A percentile compares a stretch with the other conserved stretches of the same genome.
These are phyloP conservation scores for Hydractinia echinata DNA, from an alignment of 30 jellyfish, hydroid and myxozoan species.

Conservation along the genomic window DNA sequence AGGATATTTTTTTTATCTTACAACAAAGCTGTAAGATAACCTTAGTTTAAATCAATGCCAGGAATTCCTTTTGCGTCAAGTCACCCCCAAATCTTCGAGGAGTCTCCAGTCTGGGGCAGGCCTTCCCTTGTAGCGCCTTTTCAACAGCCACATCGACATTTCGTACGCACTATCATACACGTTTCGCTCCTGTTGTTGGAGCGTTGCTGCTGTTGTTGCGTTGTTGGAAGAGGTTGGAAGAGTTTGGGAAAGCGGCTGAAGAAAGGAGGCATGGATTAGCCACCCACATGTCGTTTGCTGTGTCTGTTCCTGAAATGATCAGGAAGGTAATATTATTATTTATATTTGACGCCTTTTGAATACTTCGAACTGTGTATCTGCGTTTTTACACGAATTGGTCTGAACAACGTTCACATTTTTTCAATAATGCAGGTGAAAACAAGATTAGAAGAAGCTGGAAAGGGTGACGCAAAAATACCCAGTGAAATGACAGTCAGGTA, in stretches of 20 bases:
- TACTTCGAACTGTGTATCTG: background rate
- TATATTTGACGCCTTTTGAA: background rate
- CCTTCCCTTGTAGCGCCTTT: no score
- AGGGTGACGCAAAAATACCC: background rate
- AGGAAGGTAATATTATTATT: background rate
- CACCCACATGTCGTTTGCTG: background rate
- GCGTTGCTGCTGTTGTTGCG: no score
- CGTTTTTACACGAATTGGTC: background rate
- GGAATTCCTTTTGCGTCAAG: no score
- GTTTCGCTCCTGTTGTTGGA: no score
- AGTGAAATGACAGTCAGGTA: conserved; percentile 9
- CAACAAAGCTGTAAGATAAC: no score
- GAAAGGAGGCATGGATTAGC: conserved; percentile 39
- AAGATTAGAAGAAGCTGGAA: background rate
- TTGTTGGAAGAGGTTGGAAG: conserved; percentile 40
- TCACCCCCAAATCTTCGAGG: no score
- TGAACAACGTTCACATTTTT: background rate
- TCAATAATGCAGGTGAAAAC: background rate
- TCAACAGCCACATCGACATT: no score
- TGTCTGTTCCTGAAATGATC: background rate
- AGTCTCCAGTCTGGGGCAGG: no score
- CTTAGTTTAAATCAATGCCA: no score
- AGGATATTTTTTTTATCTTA: no score
- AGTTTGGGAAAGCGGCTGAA: conserved; percentile 40
- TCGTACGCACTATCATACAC: no score